These are phyloP conservation scores for Ditula angustiorana DNA, from an alignment of 2,888 invertebrate genomes.

Conservation along the genomic window DNA sequence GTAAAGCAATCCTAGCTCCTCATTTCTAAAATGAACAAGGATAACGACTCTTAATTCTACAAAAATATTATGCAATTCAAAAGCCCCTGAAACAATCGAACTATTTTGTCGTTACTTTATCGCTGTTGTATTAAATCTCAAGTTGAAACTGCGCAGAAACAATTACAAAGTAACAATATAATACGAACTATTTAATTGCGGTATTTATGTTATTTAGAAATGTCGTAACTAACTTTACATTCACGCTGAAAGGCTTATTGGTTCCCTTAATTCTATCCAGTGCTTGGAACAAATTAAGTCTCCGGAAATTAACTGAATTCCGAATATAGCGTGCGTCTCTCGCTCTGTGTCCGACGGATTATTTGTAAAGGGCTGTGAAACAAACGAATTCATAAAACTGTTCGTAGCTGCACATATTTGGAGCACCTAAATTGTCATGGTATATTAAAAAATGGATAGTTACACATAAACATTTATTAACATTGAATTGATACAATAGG, in stretches of 20 bases:
- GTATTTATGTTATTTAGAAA: constrained; percentile 11
- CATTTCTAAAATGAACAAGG: too few relatives aligned
- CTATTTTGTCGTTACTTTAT: not conserved
- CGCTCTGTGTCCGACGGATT: not conserved
- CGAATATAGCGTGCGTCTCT: constrained; percentile 14
- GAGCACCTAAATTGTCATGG: too few relatives aligned
- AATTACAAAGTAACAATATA: not conserved
- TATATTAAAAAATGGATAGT: too few relatives aligned
- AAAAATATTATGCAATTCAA: too few relatives aligned
- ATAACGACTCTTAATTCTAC: too few relatives aligned
- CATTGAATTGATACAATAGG: too few relatives aligned
- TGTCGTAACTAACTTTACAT: constrained; percentile 5
- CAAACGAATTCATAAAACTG: not conserved
- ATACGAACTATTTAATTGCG: constrained; percentile 7
- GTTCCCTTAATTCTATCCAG: not conserved
- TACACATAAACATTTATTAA: too few relatives aligned
- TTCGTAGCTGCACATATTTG: too few relatives aligned
- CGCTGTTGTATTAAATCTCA: not conserved
- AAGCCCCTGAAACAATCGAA: not conserved
- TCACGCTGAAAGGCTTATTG: not conserved
- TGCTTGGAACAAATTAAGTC: constrained; percentile 5
- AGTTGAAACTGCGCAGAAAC: not conserved
- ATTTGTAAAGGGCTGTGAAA: not conserved
- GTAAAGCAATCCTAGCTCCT: too few relatives aligned
- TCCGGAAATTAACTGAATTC: constrained; percentile 11